These are phyloP conservation scores for Oostethus manadensis DNA, from an alignment of 2,113 vertebrate genomes.

Conservation along the genomic window DNA sequence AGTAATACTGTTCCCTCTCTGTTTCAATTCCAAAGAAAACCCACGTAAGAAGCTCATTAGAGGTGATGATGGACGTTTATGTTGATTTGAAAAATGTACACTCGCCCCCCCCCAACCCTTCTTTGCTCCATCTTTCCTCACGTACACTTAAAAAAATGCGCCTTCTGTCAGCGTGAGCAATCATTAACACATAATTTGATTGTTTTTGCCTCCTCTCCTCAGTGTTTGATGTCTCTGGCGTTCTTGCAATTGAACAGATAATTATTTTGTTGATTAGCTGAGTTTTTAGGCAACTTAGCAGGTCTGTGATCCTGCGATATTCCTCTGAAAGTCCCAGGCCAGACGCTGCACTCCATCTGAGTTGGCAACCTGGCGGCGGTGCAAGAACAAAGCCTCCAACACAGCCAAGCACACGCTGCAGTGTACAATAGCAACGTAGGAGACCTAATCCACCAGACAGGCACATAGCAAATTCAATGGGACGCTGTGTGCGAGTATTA, in stretches of 20 bases:
- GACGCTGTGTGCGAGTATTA: neutral
- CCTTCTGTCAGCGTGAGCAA: constrained; percentile 63
- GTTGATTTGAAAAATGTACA: constrained; percentile 33
- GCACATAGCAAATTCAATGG: neutral
- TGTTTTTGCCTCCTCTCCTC: constrained; percentile 52
- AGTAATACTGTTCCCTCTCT: constrained; percentile 48
- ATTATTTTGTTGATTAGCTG: constrained; percentile 69
- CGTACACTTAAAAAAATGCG: constrained; percentile 27
- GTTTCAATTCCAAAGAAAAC: constrained; percentile 46
- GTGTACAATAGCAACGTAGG: constrained; percentile 42
- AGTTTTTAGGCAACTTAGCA: constrained; percentile 62
- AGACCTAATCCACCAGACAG: neutral
- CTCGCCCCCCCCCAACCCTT: neutral
- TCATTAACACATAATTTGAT: constrained; percentile 68
- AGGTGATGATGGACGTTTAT: constrained; percentile 59
- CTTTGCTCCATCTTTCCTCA: constrained; percentile 19
- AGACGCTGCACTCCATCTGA: constrained; percentile 68
- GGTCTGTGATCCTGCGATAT: constrained; percentile 68
- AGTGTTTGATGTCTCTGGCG: constrained; percentile 63
- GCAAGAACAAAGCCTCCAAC: constrained; percentile 55
- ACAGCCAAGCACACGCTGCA: constrained; percentile 46
- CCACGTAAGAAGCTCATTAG: constrained; percentile 54
- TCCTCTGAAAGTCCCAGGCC: constrained; percentile 67
- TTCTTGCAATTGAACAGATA: constrained; percentile 58
- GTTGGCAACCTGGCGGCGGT: constrained; percentile 51